These are phyloP conservation scores for Spongilla lacustris DNA, from an alignment of 37 sponge, comb jelly and placozoan genomes.

Conservation along the genomic window DNA sequence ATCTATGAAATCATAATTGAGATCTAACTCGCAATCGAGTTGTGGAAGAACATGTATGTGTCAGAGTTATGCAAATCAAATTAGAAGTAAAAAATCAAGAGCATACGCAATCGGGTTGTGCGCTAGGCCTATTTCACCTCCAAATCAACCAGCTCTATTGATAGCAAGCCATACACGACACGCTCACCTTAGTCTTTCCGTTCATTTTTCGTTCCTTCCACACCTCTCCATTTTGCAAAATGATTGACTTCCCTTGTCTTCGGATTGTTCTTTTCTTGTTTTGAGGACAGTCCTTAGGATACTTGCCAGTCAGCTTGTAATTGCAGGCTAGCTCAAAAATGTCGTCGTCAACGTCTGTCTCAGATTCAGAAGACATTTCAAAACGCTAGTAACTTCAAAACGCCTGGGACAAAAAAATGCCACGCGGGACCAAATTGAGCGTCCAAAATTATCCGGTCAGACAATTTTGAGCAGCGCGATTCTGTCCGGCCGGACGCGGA, in stretches of 20 bases:
- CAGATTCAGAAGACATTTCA: slow-evolving; percentile 1
- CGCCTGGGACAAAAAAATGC: background rate
- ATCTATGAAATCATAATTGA: no score
- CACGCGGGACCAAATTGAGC: background rate
- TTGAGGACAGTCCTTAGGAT: background rate
- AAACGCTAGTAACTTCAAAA: background rate
- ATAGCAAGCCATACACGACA: background rate
- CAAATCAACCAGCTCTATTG: slow-evolving; percentile 1
- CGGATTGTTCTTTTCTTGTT: background rate
- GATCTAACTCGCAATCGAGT: no score
- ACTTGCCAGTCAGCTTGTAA: background rate
- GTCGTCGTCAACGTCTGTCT: background rate
- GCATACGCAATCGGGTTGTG: background rate
- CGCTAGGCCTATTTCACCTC: background rate
- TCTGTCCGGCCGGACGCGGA: background rate
- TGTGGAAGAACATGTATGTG: no score
- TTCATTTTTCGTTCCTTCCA: slow-evolving; percentile 1
- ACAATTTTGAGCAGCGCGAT: background rate
- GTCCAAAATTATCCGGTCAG: background rate
- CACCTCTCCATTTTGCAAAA: slow-evolving; percentile 1
- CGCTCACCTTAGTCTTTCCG: background rate
- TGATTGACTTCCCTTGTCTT: background rate
- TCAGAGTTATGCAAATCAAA: no score
- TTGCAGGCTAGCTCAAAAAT: background rate
- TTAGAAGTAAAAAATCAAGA: no score